Conservation (phyloP, 2,797 vertebrate species). For the Chloroceryle amazona region DNA sequence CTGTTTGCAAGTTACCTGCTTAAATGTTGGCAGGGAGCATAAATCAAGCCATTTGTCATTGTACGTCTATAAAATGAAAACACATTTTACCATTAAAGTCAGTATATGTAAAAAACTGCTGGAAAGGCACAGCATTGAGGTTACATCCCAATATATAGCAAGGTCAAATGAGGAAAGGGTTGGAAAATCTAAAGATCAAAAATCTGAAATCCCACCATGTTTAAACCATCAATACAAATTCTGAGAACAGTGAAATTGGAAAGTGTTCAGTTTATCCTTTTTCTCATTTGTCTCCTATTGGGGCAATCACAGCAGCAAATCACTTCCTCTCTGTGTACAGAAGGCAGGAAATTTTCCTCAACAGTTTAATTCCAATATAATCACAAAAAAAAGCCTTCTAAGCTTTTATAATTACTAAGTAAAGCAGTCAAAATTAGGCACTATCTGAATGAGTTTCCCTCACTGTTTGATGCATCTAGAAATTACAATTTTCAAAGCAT, state of each 20-base stretch:
- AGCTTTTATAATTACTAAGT: not conserved
- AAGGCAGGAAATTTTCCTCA: constrained; percentile 17
- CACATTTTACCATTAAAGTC: not conserved
- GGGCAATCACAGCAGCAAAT: constrained; percentile 21
- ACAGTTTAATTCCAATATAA: not conserved
- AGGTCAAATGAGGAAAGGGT: not conserved
- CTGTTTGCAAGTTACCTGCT: constrained; percentile 13
- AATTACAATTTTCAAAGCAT: not conserved
- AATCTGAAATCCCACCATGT: not conserved
- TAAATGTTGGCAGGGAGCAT: not conserved
- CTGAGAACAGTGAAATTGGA: not conserved
- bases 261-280: not conserved
- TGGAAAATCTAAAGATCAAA: not conserved
- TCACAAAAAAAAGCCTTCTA: not conserved
- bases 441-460: not conserved
- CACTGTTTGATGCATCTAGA: not conserved
- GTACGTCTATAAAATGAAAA: not conserved
- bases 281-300: not conserved
- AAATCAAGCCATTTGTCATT: constrained; percentile 14
- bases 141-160: not conserved
- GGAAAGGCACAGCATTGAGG: not conserved
- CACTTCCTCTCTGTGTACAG: not conserved
- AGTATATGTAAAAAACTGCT: not conserved
- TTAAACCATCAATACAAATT: not conserved
- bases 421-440: not conserved